Conservation (phyloP, 2,888 invertebrate species). For the Dicyrtomina minuta region DNA sequence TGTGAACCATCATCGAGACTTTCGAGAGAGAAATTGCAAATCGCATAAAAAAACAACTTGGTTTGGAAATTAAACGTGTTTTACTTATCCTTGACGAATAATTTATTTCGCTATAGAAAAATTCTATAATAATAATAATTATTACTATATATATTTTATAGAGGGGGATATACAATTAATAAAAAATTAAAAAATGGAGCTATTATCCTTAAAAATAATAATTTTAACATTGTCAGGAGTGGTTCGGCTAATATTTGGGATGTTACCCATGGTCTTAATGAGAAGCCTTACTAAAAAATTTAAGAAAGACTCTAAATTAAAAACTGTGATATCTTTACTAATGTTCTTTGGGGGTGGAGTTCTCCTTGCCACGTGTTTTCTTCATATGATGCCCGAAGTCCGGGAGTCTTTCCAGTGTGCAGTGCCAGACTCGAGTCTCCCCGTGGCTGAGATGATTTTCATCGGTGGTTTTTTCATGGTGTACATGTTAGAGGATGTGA, state of each 20-base stretch:
- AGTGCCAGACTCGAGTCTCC: conserved; percentile 49
- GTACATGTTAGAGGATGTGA: conserved; percentile 61
- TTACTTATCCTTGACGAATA: too few species aligned
- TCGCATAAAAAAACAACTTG: too few species aligned
- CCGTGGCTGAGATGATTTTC: conserved; percentile 61
- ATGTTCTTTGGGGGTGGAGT: conserved; percentile 63
- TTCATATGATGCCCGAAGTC: conserved; percentile 64
- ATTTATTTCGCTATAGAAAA: not conserved
- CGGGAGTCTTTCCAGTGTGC: conserved; percentile 57
- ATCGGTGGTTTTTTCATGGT: conserved; percentile 62
- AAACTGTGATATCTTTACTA: conserved; percentile 54
- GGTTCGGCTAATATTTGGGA: conserved; percentile 60
- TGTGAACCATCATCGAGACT: too few species aligned
- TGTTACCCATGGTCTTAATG: conserved; percentile 61
- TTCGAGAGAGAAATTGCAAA: too few species aligned
- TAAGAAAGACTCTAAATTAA: conserved; percentile 33
- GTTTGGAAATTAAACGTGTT: too few species aligned
- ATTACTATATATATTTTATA: not conserved
- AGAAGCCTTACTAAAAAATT: conserved; percentile 53
- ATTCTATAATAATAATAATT: not conserved
- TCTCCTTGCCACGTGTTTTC: conserved; percentile 63
- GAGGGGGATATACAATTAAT: too few species aligned
- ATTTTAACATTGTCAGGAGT: conserved; percentile 60
- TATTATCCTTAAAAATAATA: conserved; percentile 59
- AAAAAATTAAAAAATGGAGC: conserved; percentile 56